A percentile compares a stretch with the other conserved stretches of the same genome.
Conservation (phyloP, 2,797 vertebrate species). For the Dendrocincla fuliginosa region DNA sequence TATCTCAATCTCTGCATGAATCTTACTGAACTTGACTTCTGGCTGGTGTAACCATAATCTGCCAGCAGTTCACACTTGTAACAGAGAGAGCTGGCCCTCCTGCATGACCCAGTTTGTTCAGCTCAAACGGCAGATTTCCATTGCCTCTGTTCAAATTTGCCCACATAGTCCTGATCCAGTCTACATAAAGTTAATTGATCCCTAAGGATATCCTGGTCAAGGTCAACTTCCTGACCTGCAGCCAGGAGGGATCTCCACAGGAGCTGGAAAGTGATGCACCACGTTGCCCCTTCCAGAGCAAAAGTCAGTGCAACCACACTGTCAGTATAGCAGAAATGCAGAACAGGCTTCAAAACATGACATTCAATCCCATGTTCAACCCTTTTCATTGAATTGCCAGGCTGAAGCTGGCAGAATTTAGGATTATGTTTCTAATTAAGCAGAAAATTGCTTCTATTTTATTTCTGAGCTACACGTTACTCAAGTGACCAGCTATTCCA, state of each 20-base stretch:
- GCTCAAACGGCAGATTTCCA: neutral
- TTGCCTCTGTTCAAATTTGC: neutral
- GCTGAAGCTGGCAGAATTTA: neutral
- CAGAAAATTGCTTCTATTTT: conserved; percentile 38
- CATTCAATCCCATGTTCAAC: neutral
- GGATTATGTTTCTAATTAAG: conserved; percentile 28
- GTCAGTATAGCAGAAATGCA: neutral
- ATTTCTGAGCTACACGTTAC: neutral
- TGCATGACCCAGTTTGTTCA: neutral
- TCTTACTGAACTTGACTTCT: neutral
- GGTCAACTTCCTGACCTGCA: neutral
- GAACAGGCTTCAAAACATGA: neutral
- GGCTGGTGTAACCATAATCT: neutral
- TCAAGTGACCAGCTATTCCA: conserved; percentile 12
- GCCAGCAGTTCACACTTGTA: neutral
- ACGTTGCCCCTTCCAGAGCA: neutral
- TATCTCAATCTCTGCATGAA: neutral
- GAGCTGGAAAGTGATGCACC: neutral
- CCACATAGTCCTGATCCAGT: neutral
- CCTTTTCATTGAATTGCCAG: neutral
- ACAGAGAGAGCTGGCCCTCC: neutral
- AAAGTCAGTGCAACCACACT: neutral
- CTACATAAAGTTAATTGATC: neutral
- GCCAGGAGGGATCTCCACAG: neutral
- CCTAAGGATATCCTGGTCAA: neutral